Evolutionary conservation across 2,888 invertebrate genomes (phyloP), one percentile per base, ranked within the genome.

Genomic region (Tinea trinotella): DNA sequence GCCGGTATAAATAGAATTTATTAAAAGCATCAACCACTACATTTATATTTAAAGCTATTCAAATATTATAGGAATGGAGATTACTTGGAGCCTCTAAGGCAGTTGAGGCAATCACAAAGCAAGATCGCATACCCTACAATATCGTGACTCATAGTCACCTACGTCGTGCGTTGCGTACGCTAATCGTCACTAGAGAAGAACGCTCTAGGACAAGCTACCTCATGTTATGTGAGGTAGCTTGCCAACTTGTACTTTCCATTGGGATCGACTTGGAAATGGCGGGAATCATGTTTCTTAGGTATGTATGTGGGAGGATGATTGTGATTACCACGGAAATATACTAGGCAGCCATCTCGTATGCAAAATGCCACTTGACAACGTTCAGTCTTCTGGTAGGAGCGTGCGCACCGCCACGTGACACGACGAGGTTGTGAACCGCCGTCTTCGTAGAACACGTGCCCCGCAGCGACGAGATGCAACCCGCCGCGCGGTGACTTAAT

Each of bases 191-290:
- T n/a, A n/a, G n/a, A n/a, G n/a, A n/a, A n/a, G n/a, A n/a, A n/a
- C n/a, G n/a, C n/a, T n/a, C n/a, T n/a, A n/a, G n/a, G n/a, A n/a
- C n/a, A n/a, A n/a, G n/a, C n/a, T n/a, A n/a, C n/a, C n/a, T n/a
- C n/a, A n/a, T n/a, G n/a, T n/a, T n/a, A n/a, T n/a, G n/a, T n/a
- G n/a, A n/a, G n/a, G n/a, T n/a, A n/a, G n/a, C n/a, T n/a, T n/a
- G n/a, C n/a, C n/a, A n/a, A n/a, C 69, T 85, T 85, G 66, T 86
- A 86, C 76, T 86, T 86, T 65, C 86, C 86, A 75, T 77, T 73
- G 0, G 83, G 81, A 57, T 85, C 85, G 63, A 86, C 83, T 60
- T 82, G 74, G 59, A 86, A 83, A 57, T 76, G 74, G 53, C 85
- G 67, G 20, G 81, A 81, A 59, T 81, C 84, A 60, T 86, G 86